Percentiles rank a stretch among this genome's conserved stretches.
phyloP scores from a whole-genome alignment of 1,140 invertebrate species.

The Pseudoatta argentina region DNA sequence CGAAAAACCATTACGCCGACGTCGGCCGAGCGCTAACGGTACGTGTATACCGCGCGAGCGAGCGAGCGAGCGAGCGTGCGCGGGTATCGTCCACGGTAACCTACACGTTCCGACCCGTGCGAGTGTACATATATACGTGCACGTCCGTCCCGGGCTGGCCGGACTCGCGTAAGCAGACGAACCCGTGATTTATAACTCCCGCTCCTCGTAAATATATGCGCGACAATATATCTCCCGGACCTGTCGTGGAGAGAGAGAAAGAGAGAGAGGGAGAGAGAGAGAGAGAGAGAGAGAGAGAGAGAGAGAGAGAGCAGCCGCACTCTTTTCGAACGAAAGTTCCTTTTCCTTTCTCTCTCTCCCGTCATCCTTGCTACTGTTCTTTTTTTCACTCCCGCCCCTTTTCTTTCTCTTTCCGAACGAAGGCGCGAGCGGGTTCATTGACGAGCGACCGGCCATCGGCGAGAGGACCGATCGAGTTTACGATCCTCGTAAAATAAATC shows the following conservation, averaged over 20 bases:
- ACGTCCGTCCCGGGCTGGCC: constrained; percentile 26
- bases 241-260: constrained; percentile 58
- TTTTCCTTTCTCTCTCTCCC: constrained; percentile 8
- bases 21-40: constrained; percentile 59
- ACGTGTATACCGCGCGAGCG: constrained; percentile 9
- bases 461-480: constrained; percentile 69
- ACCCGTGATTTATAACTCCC: constrained; percentile 74
- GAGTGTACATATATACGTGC: not conserved
- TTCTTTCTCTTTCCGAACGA: constrained; percentile 11
- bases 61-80: not conserved
- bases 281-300: constrained; percentile 44
- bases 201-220: constrained; percentile 74
- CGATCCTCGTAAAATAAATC: constrained; percentile 76
- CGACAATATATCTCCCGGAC: constrained; percentile 74
- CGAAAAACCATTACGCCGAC: constrained; percentile 76
- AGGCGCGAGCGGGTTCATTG: constrained; percentile 28
- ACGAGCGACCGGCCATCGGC: constrained; percentile 24
- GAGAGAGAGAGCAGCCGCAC: constrained; percentile 56
- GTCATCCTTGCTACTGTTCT: not conserved
- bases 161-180: constrained; percentile 72
- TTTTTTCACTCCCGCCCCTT: not conserved
- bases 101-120: not conserved
- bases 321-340: constrained; percentile 66
- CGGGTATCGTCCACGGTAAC: not conserved
- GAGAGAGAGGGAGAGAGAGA: constrained; percentile 40